Evolutionary conservation across 2,888 invertebrate species (phyloP), one percentile per base, ranked within the genome.

Genomic region (Thera obeliscata): DNA sequence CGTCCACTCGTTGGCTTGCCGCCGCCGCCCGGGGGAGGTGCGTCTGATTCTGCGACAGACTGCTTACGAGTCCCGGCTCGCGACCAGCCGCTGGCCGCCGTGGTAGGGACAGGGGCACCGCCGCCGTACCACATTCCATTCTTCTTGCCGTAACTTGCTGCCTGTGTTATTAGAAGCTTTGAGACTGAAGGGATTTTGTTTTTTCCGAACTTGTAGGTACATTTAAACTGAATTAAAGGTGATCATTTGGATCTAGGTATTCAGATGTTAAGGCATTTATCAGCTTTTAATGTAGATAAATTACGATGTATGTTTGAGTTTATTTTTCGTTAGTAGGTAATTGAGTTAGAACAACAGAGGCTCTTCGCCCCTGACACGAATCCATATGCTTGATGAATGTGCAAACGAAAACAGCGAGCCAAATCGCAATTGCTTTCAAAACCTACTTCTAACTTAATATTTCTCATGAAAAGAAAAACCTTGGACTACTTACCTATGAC

Each of bases 141-240:
- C 94, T 97, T 98, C 91, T 97, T 97, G 70, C 97, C 97, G 94
- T 98, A 97, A 89, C 97, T 97, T 74, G 97, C 97, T 81, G 97
- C 97, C 97, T 97, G 90, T 56, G 85, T 54, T 11, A 60, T 64
- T 38, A 2, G 12, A 57, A 55, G n/a, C 35, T 55, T 60, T n/a
- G 33, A 38, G 54, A 61, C 43, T 56, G 56, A 33, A 12, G 33
- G 5, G 57, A 49, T 4, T 52, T 60, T 52, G n/a, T 55, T 36
- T 9, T 54, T 54, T 9, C 2, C 35, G 22, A 22, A 50, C 22
- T 50, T 55, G 1, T n/a, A 22, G 43, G 43, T 9, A 46, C 9
- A 9, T 46, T 46, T 8, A 46, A 5, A 7, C 43, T 46, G 9
- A 46, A 46, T 46, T 46, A 9, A 46, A 46, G 9, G 43, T 46